A percentile compares a stretch with the other conserved stretches of the same genome.
phyloP scores from a whole-genome alignment of 1,140 invertebrate species.

The Nebria ingens region DNA sequence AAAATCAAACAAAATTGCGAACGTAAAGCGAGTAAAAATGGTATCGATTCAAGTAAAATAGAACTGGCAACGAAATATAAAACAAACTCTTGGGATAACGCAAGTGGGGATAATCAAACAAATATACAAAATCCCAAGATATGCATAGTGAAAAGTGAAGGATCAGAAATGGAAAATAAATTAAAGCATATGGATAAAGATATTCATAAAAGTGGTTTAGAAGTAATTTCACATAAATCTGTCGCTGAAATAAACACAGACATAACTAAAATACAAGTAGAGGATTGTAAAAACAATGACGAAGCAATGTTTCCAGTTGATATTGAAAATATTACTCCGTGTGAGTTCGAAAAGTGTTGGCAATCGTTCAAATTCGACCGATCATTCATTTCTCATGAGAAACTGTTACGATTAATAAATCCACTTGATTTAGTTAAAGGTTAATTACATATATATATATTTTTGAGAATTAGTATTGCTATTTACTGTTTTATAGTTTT shows the following conservation, averaged over 20 bases:
- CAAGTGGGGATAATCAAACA: not conserved
- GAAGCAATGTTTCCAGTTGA: not conserved
- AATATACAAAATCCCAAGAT: not conserved
- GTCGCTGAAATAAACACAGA: no score
- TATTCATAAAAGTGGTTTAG: not conserved
- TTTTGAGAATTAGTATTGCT: not conserved
- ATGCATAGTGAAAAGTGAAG: not conserved
- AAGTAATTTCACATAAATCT: not conserved
- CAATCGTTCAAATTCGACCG: not conserved
- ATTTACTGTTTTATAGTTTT: conserved; percentile 2
- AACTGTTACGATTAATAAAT: not conserved
- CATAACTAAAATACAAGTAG: not conserved
- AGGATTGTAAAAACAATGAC: not conserved
- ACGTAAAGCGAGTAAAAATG: not conserved
- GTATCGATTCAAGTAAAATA: not conserved
- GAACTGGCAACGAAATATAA: no score
- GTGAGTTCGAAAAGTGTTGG: not conserved
- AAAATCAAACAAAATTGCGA: not conserved
- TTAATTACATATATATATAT: not conserved
- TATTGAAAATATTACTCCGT: not conserved
- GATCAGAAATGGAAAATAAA: not conserved
- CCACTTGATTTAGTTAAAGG: not conserved
- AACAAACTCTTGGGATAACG: not conserved
- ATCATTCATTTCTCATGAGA: not conserved
- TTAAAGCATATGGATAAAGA: not conserved